Percentiles rank a stretch among this genome's conserved stretches.
Conservation (phyloP, 2,113 vertebrate genomes). For the Phainopepla nitens region DNA sequence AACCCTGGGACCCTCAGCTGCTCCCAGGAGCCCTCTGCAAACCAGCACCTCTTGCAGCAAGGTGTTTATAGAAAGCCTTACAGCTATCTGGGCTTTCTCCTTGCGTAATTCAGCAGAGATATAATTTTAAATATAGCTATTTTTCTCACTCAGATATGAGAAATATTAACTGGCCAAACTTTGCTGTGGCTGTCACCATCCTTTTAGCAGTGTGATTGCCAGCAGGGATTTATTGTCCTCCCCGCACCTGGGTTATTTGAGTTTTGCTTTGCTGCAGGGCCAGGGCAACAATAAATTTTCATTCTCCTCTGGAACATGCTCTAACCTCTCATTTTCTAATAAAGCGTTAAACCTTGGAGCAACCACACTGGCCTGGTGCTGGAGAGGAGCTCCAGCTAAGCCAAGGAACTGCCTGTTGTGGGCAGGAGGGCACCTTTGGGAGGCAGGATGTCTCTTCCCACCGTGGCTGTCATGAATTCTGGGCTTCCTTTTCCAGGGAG, state of each 20-base stretch:
- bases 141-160: slow-evolving; percentile 30
- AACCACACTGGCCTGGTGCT: neutral
- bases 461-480: rapidly evolving
- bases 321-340: slow-evolving; percentile 57
- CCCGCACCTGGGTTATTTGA: neutral
- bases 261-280: slow-evolving; percentile 29
- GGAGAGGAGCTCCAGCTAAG: neutral
- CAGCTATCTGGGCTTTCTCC: neutral
- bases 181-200: slow-evolving; percentile 35
- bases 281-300: slow-evolving; percentile 37
- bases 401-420: rapidly evolving
- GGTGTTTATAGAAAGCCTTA: rapidly evolving
- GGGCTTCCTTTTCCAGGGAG: neutral
- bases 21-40: neutral
- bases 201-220: slow-evolving; percentile 18
- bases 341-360: slow-evolving; percentile 8
- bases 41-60: neutral
- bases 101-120: neutral
- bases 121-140: slow-evolving; percentile 26
- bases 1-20: rapidly evolving
- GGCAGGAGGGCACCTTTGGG: neutral
- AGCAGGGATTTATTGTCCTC: neutral
- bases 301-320: slow-evolving; percentile 35
- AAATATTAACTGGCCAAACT: slow-evolving; percentile 51
- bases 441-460: rapidly evolving